Conservation (phyloP, 2,888 invertebrate genomes). For the Agrochola litura region DNA sequence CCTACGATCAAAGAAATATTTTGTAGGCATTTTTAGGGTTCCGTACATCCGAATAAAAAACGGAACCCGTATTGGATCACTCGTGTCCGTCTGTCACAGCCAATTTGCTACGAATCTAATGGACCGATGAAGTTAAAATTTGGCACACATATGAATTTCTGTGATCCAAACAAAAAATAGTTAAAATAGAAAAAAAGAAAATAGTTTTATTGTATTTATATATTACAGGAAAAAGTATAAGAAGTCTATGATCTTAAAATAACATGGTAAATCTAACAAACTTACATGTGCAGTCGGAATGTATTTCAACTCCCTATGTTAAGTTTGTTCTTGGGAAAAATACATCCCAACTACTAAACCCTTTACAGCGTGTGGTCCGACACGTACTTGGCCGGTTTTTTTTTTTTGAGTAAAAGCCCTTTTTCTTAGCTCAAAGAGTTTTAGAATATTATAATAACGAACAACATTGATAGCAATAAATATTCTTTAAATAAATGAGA, state of each 20-base stretch:
- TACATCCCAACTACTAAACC: background rate
- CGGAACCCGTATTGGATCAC: background rate
- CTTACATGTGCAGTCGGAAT: background rate
- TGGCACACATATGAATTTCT: no score
- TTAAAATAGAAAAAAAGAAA: no score
- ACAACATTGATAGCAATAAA: background rate
- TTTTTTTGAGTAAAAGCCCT: background rate
- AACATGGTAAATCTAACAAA: no score
- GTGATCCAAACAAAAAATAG: no score
- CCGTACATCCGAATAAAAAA: background rate
- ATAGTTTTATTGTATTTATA: no score
- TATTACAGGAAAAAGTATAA: no score
- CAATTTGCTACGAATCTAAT: background rate
- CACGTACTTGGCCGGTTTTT: background rate
- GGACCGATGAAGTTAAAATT: no score
- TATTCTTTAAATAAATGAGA: background rate
- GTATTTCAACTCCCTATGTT: background rate
- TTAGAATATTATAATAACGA: background rate
- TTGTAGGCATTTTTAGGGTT: slow-evolving; percentile 4
- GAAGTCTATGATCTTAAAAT: no score
- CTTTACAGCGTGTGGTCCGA: background rate
- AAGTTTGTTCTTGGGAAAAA: background rate
- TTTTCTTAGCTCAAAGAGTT: background rate
- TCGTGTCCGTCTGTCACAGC: background rate
- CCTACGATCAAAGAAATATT: background rate